Evolutionary conservation across 1,140 invertebrate genomes (phyloP).

Genomic region (Colletes latitarsis): DNA sequence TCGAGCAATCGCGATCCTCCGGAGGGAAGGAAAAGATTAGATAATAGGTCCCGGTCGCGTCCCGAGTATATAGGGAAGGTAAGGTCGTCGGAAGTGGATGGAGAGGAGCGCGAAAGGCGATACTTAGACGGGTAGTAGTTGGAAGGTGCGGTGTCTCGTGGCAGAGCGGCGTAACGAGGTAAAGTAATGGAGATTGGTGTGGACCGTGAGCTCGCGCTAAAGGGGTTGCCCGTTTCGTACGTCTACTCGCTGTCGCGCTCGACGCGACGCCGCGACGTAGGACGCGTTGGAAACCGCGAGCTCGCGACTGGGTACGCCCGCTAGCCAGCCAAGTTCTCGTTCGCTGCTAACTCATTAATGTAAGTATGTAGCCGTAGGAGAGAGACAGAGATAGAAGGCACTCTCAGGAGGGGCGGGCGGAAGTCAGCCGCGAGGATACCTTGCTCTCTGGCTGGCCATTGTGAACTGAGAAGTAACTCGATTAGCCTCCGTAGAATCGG

Average conservation of each 20-base stretch:
- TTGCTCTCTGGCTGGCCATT: constrained; percentile 44
- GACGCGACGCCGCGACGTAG: constrained; percentile 19
- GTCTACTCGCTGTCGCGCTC: constrained; percentile 32
- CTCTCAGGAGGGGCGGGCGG: not conserved
- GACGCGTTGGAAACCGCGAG: constrained; percentile 46
- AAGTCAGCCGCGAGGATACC: not conserved
- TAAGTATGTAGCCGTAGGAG: constrained; percentile 66
- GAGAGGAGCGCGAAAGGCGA: constrained; percentile 37
- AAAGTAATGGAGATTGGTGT: constrained; percentile 73
- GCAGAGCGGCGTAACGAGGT: constrained; percentile 64
- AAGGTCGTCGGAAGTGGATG: not conserved
- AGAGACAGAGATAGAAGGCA: constrained; percentile 13
- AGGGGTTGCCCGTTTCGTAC: constrained; percentile 5
- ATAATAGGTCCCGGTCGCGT: constrained; percentile 5
- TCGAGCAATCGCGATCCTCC: not conserved
- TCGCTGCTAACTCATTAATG: constrained; percentile 71
- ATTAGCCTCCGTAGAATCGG: constrained; percentile 58
- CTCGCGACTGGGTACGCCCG: constrained; percentile 15
- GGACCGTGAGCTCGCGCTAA: constrained; percentile 44
- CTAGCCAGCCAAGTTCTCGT: constrained; percentile 44
- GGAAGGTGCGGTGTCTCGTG: constrained; percentile 19
- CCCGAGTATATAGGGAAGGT: not conserved
- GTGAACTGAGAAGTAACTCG: constrained; percentile 63
- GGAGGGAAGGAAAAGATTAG: not conserved
- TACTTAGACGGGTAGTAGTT: constrained; percentile 19